Evolutionary conservation across 2,888 invertebrate genomes (phyloP).

Genomic region (Plagiodera versicolora): DNA sequence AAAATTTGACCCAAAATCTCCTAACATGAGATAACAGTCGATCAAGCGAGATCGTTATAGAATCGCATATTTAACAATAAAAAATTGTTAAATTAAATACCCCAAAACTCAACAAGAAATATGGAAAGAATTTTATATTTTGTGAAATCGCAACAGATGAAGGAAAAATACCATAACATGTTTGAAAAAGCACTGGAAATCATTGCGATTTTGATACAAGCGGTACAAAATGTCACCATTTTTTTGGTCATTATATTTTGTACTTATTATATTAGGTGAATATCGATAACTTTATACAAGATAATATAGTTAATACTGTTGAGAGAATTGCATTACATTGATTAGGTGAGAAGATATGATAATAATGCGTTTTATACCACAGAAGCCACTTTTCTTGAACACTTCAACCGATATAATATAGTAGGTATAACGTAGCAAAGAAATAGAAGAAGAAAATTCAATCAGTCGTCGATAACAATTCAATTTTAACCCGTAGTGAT

Average conservation of each 20-base stretch:
- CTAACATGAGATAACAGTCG: too few species aligned
- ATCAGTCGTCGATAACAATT: constrained; percentile 30
- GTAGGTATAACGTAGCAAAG: background rate
- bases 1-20: too few species aligned
- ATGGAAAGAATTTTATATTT: too few species aligned
- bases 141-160: background rate
- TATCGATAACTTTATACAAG: constrained; percentile 34
- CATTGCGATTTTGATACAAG: constrained; percentile 14
- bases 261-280: constrained; percentile 36
- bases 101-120: too few species aligned
- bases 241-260: constrained; percentile 38
- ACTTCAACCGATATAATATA: constrained; percentile 38
- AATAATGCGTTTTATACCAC: constrained; percentile 33
- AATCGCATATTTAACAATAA: too few species aligned
- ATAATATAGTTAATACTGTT: constrained; percentile 42
- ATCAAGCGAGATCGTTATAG: too few species aligned
- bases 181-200: constrained; percentile 16
- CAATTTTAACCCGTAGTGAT: constrained; percentile 26
- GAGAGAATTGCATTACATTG: constrained; percentile 39
- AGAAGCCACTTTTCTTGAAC: constrained; percentile 42
- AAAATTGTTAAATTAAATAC: too few species aligned
- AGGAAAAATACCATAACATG: constrained; percentile 5
- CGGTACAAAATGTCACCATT: constrained; percentile 19
- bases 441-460: background rate
- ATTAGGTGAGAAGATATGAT: constrained; percentile 42